Base-by-base conservation (phyloP, 2,113 vertebrate species). In the Malurus melanocephalus region DNA sequence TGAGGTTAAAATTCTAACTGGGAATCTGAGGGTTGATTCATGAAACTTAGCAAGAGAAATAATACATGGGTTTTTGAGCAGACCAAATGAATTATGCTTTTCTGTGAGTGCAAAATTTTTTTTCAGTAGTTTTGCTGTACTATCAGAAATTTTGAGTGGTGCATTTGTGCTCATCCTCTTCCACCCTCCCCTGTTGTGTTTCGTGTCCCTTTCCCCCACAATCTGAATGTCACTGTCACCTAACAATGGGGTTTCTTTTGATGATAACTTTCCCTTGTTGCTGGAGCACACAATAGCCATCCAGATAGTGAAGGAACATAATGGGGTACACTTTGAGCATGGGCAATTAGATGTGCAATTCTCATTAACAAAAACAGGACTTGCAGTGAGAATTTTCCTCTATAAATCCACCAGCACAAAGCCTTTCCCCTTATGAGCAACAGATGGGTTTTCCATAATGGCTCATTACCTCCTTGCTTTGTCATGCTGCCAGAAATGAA, bases 391-490 rank as follows among this genome's bases (percentile, higher is more conserved):
- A 93, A 94, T 93, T 95, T 96, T 93, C 85, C 92, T 96, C 85
- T 85, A 55, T 96, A 96, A 96, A 96, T 96, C 83, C 83, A 92
- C 61, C 21, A 89, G 52, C 71, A 73, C 64, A 92, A 95, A 94
- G 86, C 79, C 89, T 96, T 97, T 95, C 81, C 93, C 94, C 95
- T 97, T 94, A 96, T 90, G 94, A 97, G 96, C 96, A 98, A 97
- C 97, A 98, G 97, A 97, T 97, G 97, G 96, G 94, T 95, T 97
- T 97, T 97, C 92, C 95, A 97, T 97, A 96, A 97, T 97, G 97
- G 96, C 88, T 97, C 97, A 97, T 97, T 97, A 97, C 95, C 95
- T 97, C 66, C 89, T 95, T 96, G 96, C 94, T 96, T 90, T 80
- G 94, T 95, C 95, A 90, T 89, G 92, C 81, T 96, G 96, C 96